Evolutionary conservation across 2,113 vertebrate species (phyloP), one percentile per base, ranked within the genome.

Genomic region (Arothron firmamentum): DNA sequence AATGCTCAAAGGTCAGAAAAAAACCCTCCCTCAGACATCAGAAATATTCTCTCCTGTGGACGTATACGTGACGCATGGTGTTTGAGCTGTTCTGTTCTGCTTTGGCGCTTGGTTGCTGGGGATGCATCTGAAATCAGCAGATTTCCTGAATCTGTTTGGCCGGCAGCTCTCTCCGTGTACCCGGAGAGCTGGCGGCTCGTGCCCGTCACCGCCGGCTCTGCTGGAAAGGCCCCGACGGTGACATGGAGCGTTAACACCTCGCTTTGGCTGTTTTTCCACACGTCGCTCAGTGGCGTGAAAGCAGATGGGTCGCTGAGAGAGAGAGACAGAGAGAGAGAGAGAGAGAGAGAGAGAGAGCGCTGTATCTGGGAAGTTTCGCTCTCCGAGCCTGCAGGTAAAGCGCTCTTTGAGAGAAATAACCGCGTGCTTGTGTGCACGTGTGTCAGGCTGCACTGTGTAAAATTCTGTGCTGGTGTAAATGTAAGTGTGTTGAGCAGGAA

Each of bases 241-340:
- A 78, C 72, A 81, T 72, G 70, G 82, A 78, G 81, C 86, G 86
- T 85, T 86, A 79, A 79, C 82, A 75, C 82, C 77, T 86, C 61
- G 25, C 2, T 16, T 45, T 65, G 63, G 13, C 72, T 60, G 59
- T 75, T 75, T 73, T 75, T 65, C 78, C 78, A 77, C 85, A 80
- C 76, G 69, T 77, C 61, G 38, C 68, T 82, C 82, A 62, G 41
- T 70, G 68, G 68, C 78, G 84, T 85, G 80, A 87, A 64, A 79
- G 70, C 82, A 88, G 82, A 86, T 79, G 82, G 84, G 85, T 52
- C 34, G 75, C 11, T 74, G 56, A 38, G 83, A 72, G 48, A 23
- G 47, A 70, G 58, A 18, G n/a, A 18, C 1, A 10, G 17, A 10
- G 56, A 68, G 60, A 67, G 23, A 11, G 54, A 2, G 6, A 28